Evolutionary conservation across 2,888 invertebrate species (phyloP), one percentile per base, ranked within the genome.

Genomic region (Brachylomia viminalis): DNA sequence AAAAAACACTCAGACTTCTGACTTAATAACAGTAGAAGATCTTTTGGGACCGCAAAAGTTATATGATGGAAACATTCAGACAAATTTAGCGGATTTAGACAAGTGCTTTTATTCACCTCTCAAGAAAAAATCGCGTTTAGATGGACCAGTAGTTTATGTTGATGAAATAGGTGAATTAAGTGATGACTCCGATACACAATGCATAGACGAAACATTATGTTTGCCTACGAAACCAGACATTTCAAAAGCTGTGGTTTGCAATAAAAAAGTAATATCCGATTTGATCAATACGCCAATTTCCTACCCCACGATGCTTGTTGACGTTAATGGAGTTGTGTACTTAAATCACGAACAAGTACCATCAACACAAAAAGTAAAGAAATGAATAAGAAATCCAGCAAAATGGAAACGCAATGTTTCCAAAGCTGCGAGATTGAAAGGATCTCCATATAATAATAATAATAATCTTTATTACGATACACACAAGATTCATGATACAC

Each of bases 41-140:
- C 56, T 56, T 52, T 52, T 23, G 49, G 49, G 49, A 52, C 49
- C 49, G 49, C 49, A 52, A 52, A 52, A 52, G 49, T 52, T 52
- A 52, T 52, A 52, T 52, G 23, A 15, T 47, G 47, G 47, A 47
- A 47, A 47, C 47, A 47, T 47, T 47, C 47, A 47, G 47, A 47
- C 47, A 47, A 47, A 47, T 47, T 47, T 47, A 47, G 15, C 47
- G 47, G 49, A 52, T 52, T 52, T 52, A 52, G 56, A 56, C 56
- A 56, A 56, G 56, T 56, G 56, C 56, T 56, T 56, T 56, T 56
- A 56, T 56, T 56, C 56, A 56, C 56, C 56, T 56, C 56, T 56
- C 56, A 56, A 56, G 56, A 56, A 56, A 56, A 56, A 56, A 56
- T 56, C 56, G n/a, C 56, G 56, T 56, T 56, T 56, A 56, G 56